Base-by-base conservation (phyloP, 2,888 invertebrate species). In the Eupithecia subumbrata region DNA sequence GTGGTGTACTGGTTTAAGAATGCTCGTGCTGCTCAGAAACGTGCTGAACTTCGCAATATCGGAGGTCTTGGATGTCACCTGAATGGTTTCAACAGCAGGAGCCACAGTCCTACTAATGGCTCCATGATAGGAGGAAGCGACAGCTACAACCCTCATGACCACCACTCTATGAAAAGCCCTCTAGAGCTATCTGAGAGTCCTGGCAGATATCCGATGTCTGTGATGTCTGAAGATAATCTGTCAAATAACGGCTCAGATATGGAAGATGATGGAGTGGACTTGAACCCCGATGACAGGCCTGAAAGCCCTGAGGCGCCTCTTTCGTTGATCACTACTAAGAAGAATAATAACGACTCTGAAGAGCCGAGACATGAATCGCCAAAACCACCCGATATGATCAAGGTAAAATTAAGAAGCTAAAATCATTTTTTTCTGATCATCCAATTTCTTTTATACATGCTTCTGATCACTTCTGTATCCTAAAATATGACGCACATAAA, bases 1-100 rank as follows among this genome's bases (percentile, higher is more conserved):
- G 98, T 99, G 22, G 98, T 99, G 22, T 98, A 98, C 87, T 98
- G 98, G 98, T 99, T 99, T 93, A 99, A 99, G 90, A 99, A 99
- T 88, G 99, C 99, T 0, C 96, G 99, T 72, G 99, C 99, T 1
- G 99, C 99, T 1, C 98, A 98, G 89, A 98, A 99, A 87, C 96
- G 99, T 64, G 98, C 98, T 4, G 98, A 98, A 92, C 95, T 97
- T 85, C 95, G 97, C 80, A 95, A 96, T 88, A 95, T 96, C 82
- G 93, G 96, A 74, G 95, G 97, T 71, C 81, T 95, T 71, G 92
- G 95, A 75, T 96, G 94, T 85, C 97, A 95, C 86, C 92, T 95
- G 14, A 96, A 96, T 84, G 96, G 96, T 16, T 96, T 96, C 82
- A 95, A 95, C 80, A 96, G 96, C 81, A 95, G 95, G 84, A 96